phyloP scores from a whole-genome alignment of 1,140 invertebrate genomes.

The Magallana ariakensis region DNA sequence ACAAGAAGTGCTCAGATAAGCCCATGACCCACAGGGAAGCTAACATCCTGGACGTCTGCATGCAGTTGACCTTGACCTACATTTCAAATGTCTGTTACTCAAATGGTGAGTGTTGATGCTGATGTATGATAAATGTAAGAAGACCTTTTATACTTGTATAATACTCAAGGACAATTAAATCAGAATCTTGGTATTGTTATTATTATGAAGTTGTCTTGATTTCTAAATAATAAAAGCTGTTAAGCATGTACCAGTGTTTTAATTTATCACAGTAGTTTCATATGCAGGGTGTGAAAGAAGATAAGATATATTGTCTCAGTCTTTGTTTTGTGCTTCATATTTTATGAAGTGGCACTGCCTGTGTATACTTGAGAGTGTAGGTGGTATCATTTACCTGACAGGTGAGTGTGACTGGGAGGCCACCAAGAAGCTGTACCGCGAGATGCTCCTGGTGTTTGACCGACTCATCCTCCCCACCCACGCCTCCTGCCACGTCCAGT shows the following conservation, averaged over 20 bases:
- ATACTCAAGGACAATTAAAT: too few relatives aligned
- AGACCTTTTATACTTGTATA: too few relatives aligned
- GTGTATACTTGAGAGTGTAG: neutral
- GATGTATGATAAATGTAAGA: neutral
- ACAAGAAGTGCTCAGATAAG: conserved; percentile 49
- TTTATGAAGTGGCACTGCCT: too few relatives aligned
- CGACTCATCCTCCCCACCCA: conserved; percentile 87
- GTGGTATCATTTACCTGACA: conserved; percentile 50
- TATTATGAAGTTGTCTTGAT: too few relatives aligned
- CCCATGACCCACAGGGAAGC: conserved; percentile 81
- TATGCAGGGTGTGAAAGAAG: too few relatives aligned
- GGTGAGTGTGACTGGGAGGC: conserved; percentile 78
- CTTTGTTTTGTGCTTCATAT: too few relatives aligned
- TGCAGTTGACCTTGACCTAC: conserved; percentile 84
- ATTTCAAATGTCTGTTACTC: conserved; percentile 80
- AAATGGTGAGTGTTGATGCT: conserved; percentile 56
- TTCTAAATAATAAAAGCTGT: too few relatives aligned
- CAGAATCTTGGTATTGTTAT: too few relatives aligned
- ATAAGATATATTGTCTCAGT: too few relatives aligned
- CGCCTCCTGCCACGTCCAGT: conserved; percentile 88
- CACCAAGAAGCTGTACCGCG: conserved; percentile 79
- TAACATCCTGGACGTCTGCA: conserved; percentile 84
- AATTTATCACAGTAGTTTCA: too few relatives aligned
- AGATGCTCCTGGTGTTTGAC: conserved; percentile 85
- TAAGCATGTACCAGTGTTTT: too few relatives aligned